phyloP scores from a whole-genome alignment of 1,140 invertebrate genomes.

The Physella acuta region DNA sequence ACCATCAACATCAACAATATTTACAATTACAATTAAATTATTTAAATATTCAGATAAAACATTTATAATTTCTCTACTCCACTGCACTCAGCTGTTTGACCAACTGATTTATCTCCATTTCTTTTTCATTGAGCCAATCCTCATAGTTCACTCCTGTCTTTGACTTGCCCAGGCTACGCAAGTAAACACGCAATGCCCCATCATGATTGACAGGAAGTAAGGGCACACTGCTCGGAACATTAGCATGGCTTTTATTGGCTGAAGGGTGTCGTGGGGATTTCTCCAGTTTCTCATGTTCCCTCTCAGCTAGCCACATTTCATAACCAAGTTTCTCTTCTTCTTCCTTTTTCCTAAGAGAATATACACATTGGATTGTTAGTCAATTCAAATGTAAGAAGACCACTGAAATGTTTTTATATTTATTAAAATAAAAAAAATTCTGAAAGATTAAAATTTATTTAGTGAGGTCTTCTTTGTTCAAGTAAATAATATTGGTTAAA shows the following conservation, averaged over 20 bases:
- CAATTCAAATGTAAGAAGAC: no score
- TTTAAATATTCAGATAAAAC: no score
- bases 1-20: no score
- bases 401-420: no score
- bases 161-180: constrained; percentile 37
- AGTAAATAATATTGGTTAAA: no score
- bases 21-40: no score
- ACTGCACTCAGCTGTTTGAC: background rate
- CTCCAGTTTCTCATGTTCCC: constrained; percentile 38
- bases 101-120: constrained; percentile 33
- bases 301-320: constrained; percentile 39
- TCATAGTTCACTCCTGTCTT: constrained; percentile 38
- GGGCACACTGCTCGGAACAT: constrained; percentile 10
- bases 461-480: no score
- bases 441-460: no score
- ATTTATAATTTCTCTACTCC: no score
- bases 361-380: no score
- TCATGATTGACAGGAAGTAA: constrained; percentile 16
- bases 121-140: constrained; percentile 46
- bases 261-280: constrained; percentile 22
- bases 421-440: no score
- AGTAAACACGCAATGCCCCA: constrained; percentile 40
- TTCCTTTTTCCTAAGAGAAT: constrained; percentile 32
- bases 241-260: background rate
- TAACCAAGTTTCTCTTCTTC: constrained; percentile 40